phyloP scores from a whole-genome alignment of 2,888 invertebrate species.

The Cephus rjabovi region DNA sequence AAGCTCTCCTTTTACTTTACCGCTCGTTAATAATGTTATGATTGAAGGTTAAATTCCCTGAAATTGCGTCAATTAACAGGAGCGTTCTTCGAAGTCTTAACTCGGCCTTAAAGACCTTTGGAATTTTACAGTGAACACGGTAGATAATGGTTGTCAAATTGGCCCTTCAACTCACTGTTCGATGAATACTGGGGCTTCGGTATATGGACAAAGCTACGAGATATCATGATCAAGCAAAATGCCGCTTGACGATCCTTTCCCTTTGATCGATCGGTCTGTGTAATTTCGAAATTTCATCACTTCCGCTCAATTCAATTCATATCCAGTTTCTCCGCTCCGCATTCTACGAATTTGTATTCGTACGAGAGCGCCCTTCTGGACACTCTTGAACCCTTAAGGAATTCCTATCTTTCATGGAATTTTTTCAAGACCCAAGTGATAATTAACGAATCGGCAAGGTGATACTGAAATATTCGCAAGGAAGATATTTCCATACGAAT shows the following conservation, averaged over 20 bases:
- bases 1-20: conserved; percentile 32
- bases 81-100: background rate
- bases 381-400: background rate
- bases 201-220: background rate
- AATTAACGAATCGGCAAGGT: background rate
- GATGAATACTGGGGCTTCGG: background rate
- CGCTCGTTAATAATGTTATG: conserved; percentile 59
- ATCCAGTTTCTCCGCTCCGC: background rate
- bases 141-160: background rate
- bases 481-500: background rate
- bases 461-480: background rate
- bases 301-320: background rate
- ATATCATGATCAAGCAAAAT: too few relatives aligned
- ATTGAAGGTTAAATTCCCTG: conserved; percentile 60
- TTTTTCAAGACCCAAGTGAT: background rate
- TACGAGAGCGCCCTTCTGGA: background rate
- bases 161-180: background rate
- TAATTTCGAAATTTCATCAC: background rate
- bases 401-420: background rate
- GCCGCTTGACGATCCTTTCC: background rate
- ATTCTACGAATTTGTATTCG: background rate
- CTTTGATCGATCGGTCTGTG: background rate
- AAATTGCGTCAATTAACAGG: conserved; percentile 54
- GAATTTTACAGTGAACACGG: background rate
- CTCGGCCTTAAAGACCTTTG: background rate